A percentile compares a stretch with the other conserved stretches of the same genome.
phyloP scores from a whole-genome alignment of 2,797 vertebrate genomes.

The Delichon dasypus region DNA sequence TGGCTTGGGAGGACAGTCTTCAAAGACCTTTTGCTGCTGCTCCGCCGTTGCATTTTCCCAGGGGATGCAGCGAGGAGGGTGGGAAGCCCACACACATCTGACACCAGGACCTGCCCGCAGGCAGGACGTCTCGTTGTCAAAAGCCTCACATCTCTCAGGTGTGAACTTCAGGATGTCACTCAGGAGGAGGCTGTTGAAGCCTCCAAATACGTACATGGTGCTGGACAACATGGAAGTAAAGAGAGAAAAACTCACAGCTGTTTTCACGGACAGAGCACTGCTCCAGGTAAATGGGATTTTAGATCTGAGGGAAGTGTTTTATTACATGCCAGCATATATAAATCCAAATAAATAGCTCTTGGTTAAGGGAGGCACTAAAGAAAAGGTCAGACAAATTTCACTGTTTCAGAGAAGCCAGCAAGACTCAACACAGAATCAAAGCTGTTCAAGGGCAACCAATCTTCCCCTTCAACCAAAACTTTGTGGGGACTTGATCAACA shows the following conservation, averaged over 20 bases:
- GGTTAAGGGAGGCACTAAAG: neutral
- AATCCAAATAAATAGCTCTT: neutral
- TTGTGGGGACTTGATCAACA: neutral
- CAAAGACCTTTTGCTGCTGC: constrained; percentile 75
- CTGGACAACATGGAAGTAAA: constrained; percentile 63
- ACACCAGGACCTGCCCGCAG: constrained; percentile 80
- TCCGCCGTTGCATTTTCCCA: constrained; percentile 76
- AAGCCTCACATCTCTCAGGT: constrained; percentile 83
- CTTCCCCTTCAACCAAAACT: neutral
- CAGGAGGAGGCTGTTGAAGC: constrained; percentile 97
- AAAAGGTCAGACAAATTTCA: neutral
- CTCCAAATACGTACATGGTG: constrained; percentile 93
- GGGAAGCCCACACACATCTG: constrained; percentile 86
- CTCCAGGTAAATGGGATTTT: neutral
- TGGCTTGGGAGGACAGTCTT: constrained; percentile 80
- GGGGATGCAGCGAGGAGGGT: constrained; percentile 74
- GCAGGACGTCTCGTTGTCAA: constrained; percentile 75
- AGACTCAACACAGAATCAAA: neutral
- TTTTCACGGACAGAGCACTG: fast-evolving
- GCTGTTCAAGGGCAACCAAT: neutral
- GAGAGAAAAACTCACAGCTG: fast-evolving
- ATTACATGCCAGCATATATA: neutral
- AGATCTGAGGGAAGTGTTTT: neutral
- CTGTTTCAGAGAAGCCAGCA: neutral
- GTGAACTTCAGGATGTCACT: constrained; percentile 89